These are phyloP conservation scores for Thermophis baileyi DNA, from an alignment of 2,113 vertebrate genomes.

Conservation along the genomic window DNA sequence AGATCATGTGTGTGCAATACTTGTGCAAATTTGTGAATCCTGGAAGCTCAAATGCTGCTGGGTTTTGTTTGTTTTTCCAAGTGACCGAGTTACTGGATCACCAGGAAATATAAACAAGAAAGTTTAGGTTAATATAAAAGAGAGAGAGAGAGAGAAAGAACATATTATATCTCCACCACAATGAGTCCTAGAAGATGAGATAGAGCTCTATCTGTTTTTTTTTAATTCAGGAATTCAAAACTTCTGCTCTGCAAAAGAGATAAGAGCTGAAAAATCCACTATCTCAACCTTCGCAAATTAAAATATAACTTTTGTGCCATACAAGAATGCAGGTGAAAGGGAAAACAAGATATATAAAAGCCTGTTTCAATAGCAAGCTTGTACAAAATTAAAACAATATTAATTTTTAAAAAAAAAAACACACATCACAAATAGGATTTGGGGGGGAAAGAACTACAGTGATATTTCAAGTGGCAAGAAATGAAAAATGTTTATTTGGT, in stretches of 20 bases:
- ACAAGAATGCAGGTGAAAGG: constrained; percentile 55
- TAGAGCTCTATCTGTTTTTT: constrained; percentile 58
- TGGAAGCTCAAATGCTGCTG: background rate
- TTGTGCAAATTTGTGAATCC: background rate
- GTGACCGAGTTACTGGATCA: background rate
- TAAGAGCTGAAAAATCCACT: constrained; percentile 61
- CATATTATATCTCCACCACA: constrained; percentile 56
- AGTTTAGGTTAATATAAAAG: constrained; percentile 60
- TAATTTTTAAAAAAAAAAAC: background rate
- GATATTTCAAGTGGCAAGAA: background rate
- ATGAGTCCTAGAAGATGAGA: constrained; percentile 62
- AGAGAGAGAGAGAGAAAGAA: constrained; percentile 43
- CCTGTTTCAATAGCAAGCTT: background rate
- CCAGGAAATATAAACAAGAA: constrained; percentile 55
- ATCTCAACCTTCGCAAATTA: constrained; percentile 52
- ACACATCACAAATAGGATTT: background rate
- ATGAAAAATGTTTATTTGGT: background rate
- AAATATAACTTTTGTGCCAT: constrained; percentile 36
- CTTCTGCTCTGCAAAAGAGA: constrained; percentile 62
- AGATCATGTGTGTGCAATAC: background rate
- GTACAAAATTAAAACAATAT: background rate
- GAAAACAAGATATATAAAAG: background rate
- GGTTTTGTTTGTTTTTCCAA: background rate
- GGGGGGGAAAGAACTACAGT: background rate
- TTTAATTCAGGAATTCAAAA: constrained; percentile 65